Base-by-base conservation (phyloP, 2,888 invertebrate species). In the Nysson spinosus region DNA sequence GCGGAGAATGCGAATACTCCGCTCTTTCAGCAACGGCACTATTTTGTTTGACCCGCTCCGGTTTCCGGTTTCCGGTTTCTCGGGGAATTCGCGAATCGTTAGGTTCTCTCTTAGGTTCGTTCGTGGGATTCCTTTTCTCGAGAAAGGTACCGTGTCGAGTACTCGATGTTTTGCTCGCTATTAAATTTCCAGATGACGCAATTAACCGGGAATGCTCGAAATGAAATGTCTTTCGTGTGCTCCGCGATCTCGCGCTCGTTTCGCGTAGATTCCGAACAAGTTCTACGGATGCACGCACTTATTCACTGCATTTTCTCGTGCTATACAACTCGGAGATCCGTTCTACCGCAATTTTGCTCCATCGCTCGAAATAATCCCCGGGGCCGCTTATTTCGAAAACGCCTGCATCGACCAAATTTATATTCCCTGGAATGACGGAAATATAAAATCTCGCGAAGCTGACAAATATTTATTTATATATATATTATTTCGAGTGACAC, bases 1-100 rank as follows among this genome's bases (percentile, higher is more conserved):
- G 54, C 55, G 24, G 39, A 40, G 54, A 54, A 66, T 63, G 62
- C 51, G 62, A 51, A 62, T 55, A 37, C 56, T 30, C 30, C 39
- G 32, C 28, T 22, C 52, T 64, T 64, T 30, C 52, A 47, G 16
- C 28, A 46, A 56, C 35, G 56, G 26, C 64, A 46, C 28, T 54
- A 54, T 55, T 65, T 55, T 56, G 63, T 66, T 66, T 63, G 26
- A 65, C 63, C 40, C 20, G 39, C 4, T 30, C 1, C 24, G 39
- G 12, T 34, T 14, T 14, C 12, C 4, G 7, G 4, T 5, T 34
- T 14, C 4, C 12, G 1, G 7, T 2, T 5, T 43, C 17, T 12
- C 1, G 7, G 1, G 12, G 26, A 26, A 24, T 42, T 34, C 4
- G 1, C 1, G 34, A 32, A 32, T 34, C 34, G 34, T 34, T 34